Base-by-base conservation (phyloP, 2,113 vertebrate genomes). In the Catharus bicknelli region DNA sequence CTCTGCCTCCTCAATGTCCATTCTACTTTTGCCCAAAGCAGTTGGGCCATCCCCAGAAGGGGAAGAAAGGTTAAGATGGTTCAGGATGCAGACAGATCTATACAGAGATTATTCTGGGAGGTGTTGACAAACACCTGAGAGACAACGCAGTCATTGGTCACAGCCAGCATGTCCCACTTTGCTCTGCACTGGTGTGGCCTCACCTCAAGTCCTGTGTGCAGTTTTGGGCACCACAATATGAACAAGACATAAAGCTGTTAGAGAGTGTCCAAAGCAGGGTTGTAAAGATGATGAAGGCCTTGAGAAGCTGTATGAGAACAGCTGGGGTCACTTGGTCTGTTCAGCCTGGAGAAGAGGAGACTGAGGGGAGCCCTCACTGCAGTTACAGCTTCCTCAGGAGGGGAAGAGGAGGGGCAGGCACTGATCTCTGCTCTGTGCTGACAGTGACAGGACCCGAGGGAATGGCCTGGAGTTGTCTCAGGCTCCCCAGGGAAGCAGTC, bases 351-450 rank as follows among this genome's bases (percentile, higher is more conserved):
- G n/a, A 23, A 73, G 19, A 19, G n/a, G 29, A 73, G 19, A 19
- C 23, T 57, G 19, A 64, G n/a, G 22, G 11, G 9, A 72, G 13
- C 13, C 11, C n/a, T 38, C 48, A 27, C 0, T n/a, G 48, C 48
- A 47, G 14, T 5, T 3, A 17, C 16, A 53, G 0, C 21, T 62
- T 73, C n/a, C 17, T 19, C 0, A 0, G 12, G 11, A 73, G 13
- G 2, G 11, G 18, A 22, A 63, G 22, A 40, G n/a, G 22, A 63
- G 22, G n/a, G 38, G 14, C 27, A 73, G 57, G 2, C 26, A 18
- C 17, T 26, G 32, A 45, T 16, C 26, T 36, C 6, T 34, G 4
- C 30, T 61, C 45, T 70, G 0, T 19, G 19, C 5, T 51, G 0
- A 1, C 62, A 51, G 20, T 36, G 47, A 54, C 38, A 45, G 38